phyloP scores from a whole-genome alignment of 2,113 vertebrate species.

The Cephalopholis sonnerati region DNA sequence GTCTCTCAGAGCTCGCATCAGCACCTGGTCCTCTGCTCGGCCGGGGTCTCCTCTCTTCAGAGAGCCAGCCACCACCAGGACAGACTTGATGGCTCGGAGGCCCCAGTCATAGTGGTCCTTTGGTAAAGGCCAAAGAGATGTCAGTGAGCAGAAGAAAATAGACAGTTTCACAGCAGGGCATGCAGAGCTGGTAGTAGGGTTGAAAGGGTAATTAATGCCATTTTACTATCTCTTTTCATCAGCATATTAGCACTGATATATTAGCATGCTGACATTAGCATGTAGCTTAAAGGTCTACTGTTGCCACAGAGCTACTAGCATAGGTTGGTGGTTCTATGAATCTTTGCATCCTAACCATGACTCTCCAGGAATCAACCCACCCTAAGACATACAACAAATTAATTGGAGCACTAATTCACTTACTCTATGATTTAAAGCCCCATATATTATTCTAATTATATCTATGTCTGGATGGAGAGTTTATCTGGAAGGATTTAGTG shows the following conservation, averaged over 20 bases:
- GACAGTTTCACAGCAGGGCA: not conserved
- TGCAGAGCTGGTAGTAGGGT: too few species aligned
- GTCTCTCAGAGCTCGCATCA: slow-evolving; percentile 95
- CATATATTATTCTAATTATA: not conserved
- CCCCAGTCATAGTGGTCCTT: slow-evolving; percentile 99
- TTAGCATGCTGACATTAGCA: not conserved
- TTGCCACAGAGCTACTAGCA: not conserved
- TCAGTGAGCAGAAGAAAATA: not conserved
- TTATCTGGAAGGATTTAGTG: not conserved
- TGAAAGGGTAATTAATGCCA: not conserved
- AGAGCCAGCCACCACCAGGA: slow-evolving; percentile 94
- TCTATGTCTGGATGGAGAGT: not conserved
- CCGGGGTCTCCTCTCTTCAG: slow-evolving; percentile 91
- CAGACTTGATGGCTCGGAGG: slow-evolving; percentile 95
- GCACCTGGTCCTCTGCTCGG: slow-evolving; percentile 93
- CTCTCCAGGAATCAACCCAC: not conserved
- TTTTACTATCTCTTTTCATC: not conserved
- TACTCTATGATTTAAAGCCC: not conserved
- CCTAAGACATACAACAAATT: not conserved
- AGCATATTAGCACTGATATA: not conserved
- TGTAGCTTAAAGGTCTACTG: not conserved
- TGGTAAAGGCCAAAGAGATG: not conserved
- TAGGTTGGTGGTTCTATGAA: not conserved
- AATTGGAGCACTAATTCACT: not conserved
- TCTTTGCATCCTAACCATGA: not conserved